These are phyloP conservation scores for Drosophila antonietae DNA, from an alignment of 2,888 invertebrate genomes.

Conservation along the genomic window DNA sequence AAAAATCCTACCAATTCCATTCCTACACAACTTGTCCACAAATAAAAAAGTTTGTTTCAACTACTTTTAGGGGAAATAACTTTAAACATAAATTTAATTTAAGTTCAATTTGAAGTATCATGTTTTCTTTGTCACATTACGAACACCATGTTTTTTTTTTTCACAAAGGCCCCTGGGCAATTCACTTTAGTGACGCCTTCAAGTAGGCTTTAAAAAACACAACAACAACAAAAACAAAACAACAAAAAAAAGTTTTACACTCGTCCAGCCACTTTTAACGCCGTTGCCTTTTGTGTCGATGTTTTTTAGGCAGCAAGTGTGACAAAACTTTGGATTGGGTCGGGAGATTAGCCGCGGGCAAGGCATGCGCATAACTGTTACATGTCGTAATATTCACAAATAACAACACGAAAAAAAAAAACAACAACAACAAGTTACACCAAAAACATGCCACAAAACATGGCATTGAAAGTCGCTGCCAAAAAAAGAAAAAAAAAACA, in stretches of 20 bases:
- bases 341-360: slow-evolving; percentile 32
- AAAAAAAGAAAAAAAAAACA: slow-evolving; percentile 41
- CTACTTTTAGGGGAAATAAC: neutral
- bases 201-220: slow-evolving; percentile 35
- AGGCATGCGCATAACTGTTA: slow-evolving; percentile 63
- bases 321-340: slow-evolving; percentile 32
- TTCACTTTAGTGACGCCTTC: slow-evolving; percentile 44
- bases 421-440: slow-evolving; percentile 13
- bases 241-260: slow-evolving; percentile 44
- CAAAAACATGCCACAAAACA: slow-evolving; percentile 67
- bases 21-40: neutral
- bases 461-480: slow-evolving; percentile 69
- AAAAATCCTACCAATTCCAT: too few relatives aligned
- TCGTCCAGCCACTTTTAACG: slow-evolving; percentile 40
- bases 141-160: slow-evolving; percentile 3
- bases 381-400: slow-evolving; percentile 71
- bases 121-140: neutral
- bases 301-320: slow-evolving; percentile 44
- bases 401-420: slow-evolving; percentile 40
- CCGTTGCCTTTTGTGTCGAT: slow-evolving; percentile 38
- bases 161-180: slow-evolving; percentile 15
- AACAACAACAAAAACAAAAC: neutral
- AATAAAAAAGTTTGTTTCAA: neutral
- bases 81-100: slow-evolving; percentile 9
- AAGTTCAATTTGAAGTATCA: slow-evolving; percentile 5